Percentiles rank a stretch among this genome's conserved stretches.
phyloP scores from a whole-genome alignment of 2,888 invertebrate species.

The Eupeodes luniger region DNA sequence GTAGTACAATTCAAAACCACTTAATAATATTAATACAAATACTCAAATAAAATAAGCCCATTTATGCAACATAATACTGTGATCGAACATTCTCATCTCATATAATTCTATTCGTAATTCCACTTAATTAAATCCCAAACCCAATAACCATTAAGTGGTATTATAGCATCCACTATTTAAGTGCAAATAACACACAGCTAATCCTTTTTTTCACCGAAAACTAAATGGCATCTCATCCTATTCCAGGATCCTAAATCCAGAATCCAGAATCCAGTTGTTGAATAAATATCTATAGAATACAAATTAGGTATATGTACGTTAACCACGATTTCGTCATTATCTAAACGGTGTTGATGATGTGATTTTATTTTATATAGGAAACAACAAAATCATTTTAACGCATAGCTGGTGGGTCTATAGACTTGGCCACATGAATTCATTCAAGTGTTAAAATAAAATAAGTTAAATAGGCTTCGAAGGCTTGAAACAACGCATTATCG shows the following conservation, averaged over 20 bases:
- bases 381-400: constrained; percentile 38
- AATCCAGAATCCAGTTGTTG: background rate
- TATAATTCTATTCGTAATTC: constrained; percentile 19
- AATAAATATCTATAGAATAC: constrained; percentile 27
- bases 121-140: constrained; percentile 35
- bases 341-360: constrained; percentile 61
- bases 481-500: background rate
- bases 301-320: constrained; percentile 29
- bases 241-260: background rate
- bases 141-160: constrained; percentile 38
- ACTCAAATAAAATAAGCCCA: background rate
- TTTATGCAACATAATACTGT: constrained; percentile 13
- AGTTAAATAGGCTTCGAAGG: background rate
- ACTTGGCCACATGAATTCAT: constrained; percentile 55
- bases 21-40: background rate
- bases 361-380: constrained; percentile 61
- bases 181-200: constrained; percentile 34
- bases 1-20: background rate
- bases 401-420: background rate
- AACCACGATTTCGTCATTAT: constrained; percentile 66
- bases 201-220: constrained; percentile 19
- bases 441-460: constrained; percentile 37
- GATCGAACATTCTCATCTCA: constrained; percentile 25
- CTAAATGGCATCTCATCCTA: constrained; percentile 28
- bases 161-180: constrained; percentile 17